Percentiles rank a stretch among this genome's conserved stretches.
These are phyloP conservation scores for Pseudococcus longispinus DNA, from an alignment of 2,888 invertebrate species.

Conservation along the genomic window DNA sequence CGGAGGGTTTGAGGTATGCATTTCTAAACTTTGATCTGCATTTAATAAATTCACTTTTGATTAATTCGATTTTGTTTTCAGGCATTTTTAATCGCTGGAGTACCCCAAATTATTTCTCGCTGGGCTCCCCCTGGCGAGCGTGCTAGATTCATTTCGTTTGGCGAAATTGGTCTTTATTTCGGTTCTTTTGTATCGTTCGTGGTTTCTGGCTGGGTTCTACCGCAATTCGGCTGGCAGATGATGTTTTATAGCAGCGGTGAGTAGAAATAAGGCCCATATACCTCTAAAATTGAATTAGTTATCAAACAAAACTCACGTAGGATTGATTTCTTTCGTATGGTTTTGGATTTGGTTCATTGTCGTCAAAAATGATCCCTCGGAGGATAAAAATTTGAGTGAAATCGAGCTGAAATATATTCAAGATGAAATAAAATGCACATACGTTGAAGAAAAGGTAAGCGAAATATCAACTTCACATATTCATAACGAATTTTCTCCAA, in stretches of 20 bases:
- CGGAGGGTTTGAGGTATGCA: no score
- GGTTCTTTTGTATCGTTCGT: background rate
- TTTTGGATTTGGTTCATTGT: constrained; percentile 28
- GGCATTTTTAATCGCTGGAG: background rate
- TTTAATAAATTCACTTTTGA: no score
- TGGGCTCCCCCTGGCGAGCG: background rate
- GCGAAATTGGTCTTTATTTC: background rate
- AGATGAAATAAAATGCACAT: background rate
- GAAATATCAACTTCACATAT: no score
- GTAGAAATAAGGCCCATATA: background rate
- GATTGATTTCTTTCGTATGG: constrained; percentile 2
- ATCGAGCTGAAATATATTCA: background rate
- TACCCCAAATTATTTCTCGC: background rate
- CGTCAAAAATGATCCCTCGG: background rate
- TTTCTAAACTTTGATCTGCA: no score
- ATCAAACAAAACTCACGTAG: background rate
- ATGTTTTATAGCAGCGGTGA: background rate
- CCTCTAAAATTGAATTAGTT: background rate
- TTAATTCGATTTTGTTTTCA: background rate
- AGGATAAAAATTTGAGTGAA: constrained; percentile 1
- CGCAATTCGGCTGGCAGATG: background rate
- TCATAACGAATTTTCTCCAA: background rate
- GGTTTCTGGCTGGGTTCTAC: background rate
- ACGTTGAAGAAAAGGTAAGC: background rate
- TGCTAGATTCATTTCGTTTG: background rate